These are phyloP conservation scores for Hybognathus amarus DNA, from an alignment of 2,797 vertebrate species.

Conservation along the genomic window DNA sequence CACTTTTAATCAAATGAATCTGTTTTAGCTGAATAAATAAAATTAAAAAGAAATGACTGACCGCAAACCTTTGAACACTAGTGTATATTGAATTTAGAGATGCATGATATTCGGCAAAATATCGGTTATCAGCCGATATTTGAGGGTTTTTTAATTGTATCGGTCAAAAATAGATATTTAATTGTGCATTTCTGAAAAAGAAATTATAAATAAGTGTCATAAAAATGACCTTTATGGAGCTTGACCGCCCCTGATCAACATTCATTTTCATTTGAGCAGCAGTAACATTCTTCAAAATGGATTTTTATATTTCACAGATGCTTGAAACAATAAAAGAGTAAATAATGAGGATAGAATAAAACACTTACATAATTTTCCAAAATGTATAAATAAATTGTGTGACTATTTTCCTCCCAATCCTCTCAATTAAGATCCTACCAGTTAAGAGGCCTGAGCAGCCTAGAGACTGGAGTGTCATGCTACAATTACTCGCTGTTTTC, in stretches of 20 bases:
- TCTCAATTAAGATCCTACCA: background rate
- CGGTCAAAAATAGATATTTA: background rate
- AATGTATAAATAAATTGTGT: background rate
- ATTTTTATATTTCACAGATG: background rate
- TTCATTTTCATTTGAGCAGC: background rate
- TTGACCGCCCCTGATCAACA: background rate
- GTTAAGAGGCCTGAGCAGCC: conserved; percentile 19
- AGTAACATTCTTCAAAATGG: background rate
- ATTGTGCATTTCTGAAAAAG: background rate
- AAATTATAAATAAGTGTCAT: background rate
- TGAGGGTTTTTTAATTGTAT: background rate
- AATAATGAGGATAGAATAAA: background rate
- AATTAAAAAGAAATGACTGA: background rate
- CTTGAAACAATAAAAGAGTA: background rate
- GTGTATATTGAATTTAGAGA: background rate
- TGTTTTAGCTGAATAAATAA: background rate
- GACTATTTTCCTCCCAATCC: background rate
- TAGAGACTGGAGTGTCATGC: conserved; percentile 23
- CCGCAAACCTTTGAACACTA: background rate
- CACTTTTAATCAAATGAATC: too few relatives aligned
- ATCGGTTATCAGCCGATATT: background rate
- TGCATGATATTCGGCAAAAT: background rate
- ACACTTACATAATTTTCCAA: background rate
- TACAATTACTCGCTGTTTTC: conserved; percentile 44
- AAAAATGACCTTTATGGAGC: background rate